phyloP scores from a whole-genome alignment of 2,113 vertebrate species.

The Noctilio leporinus region DNA sequence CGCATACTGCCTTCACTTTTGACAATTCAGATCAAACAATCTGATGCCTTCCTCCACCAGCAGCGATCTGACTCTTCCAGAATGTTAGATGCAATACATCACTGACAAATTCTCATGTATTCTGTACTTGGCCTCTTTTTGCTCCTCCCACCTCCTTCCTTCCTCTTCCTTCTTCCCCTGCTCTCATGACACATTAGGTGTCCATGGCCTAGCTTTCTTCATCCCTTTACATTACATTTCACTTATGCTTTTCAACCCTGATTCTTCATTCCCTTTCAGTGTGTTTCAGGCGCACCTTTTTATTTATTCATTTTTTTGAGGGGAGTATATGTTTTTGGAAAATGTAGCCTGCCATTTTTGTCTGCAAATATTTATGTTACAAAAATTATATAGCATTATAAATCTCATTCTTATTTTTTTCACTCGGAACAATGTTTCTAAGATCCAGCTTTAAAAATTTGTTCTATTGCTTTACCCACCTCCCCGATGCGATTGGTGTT shows the following conservation, averaged over 20 bases:
- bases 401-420: not conserved
- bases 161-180: not conserved
- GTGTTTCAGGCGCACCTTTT: not conserved
- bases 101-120: not conserved
- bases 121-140: not conserved
- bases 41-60: not conserved
- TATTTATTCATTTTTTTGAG: too few species aligned
- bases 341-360: not conserved
- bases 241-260: not conserved
- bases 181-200: not conserved
- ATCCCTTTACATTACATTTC: not conserved
- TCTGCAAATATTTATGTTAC: not conserved
- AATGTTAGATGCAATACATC: not conserved
- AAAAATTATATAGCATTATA: not conserved
- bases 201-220: not conserved
- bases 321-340: not conserved
- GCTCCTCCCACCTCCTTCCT: rapidly evolving
- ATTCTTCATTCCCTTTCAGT: not conserved
- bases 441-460: not conserved
- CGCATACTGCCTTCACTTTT: not conserved
- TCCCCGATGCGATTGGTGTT: not conserved
- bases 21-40: not conserved
- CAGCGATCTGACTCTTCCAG: not conserved
- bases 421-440: not conserved
- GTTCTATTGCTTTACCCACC: not conserved